phyloP scores from a whole-genome alignment of 1,140 invertebrate species.

The Aphaenogaster floridana region DNA sequence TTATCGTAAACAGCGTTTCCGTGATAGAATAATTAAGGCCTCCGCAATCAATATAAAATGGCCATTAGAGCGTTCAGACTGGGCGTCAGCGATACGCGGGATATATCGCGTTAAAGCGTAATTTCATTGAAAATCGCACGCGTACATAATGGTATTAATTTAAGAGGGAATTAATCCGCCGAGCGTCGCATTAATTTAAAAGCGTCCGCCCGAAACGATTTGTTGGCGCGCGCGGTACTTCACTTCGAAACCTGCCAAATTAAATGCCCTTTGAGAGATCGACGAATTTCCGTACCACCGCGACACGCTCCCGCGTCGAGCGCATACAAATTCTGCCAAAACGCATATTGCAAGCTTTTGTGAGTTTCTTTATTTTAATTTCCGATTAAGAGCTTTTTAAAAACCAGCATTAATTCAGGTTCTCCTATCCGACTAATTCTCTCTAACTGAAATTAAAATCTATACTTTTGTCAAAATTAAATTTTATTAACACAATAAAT shows the following conservation, averaged over 20 bases:
- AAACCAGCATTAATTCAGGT: background rate
- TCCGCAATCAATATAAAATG: constrained; percentile 76
- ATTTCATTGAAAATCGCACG: constrained; percentile 77
- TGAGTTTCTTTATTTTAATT: constrained; percentile 9
- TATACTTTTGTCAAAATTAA: background rate
- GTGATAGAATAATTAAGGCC: constrained; percentile 76
- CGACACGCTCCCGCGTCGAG: constrained; percentile 44
- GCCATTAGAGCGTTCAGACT: constrained; percentile 73
- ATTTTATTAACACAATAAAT: background rate
- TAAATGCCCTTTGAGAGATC: constrained; percentile 65
- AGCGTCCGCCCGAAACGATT: constrained; percentile 75
- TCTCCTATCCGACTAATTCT: background rate
- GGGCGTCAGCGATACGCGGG: constrained; percentile 68
- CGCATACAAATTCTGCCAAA: constrained; percentile 39
- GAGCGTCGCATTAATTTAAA: constrained; percentile 78
- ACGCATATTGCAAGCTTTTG: constrained; percentile 3
- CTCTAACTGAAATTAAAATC: background rate
- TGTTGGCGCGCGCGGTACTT: constrained; percentile 68
- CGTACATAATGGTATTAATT: constrained; percentile 78
- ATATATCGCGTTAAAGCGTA: constrained; percentile 75
- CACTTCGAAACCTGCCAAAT: constrained; percentile 69
- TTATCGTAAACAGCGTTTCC: constrained; percentile 74
- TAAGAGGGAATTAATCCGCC: constrained; percentile 77
- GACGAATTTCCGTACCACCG: constrained; percentile 64
- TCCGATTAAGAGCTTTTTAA: background rate